phyloP scores from a whole-genome alignment of 2,113 vertebrate genomes.

The Strix aluco region DNA sequence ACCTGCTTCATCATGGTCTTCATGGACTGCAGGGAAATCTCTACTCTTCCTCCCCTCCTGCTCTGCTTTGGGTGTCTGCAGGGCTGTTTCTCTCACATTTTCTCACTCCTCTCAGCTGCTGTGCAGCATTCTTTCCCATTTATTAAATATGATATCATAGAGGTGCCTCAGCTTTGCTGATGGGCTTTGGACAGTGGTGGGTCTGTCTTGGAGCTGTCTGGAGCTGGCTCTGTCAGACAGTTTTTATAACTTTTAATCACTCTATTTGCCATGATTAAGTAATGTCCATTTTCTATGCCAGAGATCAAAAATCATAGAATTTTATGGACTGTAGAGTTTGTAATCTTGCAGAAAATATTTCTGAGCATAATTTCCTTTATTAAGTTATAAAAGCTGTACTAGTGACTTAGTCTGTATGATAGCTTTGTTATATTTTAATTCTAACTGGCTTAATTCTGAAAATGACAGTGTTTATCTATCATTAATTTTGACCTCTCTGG shows the following conservation, averaged over 20 bases:
- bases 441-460: not conserved
- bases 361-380: not conserved
- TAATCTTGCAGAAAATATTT: not conserved
- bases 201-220: not conserved
- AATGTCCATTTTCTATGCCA: not conserved
- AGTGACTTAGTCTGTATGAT: not conserved
- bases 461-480: not conserved
- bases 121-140: not conserved
- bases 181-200: not conserved
- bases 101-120: not conserved
- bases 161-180: not conserved
- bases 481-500: not conserved
- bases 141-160: fast-evolving
- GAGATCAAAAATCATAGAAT: not conserved
- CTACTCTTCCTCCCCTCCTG: not conserved
- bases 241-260: not conserved
- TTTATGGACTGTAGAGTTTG: not conserved
- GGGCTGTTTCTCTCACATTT: not conserved
- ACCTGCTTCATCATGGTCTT: not conserved
- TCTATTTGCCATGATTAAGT: not conserved
- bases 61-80: not conserved
- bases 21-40: not conserved
- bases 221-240: not conserved
- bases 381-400: not conserved
- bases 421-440: not conserved